Percentiles rank a stretch among this genome's conserved stretches.
These are phyloP conservation scores for Drosophila triauraria DNA, from an alignment of 1,140 invertebrate genomes.

Conservation along the genomic window DNA sequence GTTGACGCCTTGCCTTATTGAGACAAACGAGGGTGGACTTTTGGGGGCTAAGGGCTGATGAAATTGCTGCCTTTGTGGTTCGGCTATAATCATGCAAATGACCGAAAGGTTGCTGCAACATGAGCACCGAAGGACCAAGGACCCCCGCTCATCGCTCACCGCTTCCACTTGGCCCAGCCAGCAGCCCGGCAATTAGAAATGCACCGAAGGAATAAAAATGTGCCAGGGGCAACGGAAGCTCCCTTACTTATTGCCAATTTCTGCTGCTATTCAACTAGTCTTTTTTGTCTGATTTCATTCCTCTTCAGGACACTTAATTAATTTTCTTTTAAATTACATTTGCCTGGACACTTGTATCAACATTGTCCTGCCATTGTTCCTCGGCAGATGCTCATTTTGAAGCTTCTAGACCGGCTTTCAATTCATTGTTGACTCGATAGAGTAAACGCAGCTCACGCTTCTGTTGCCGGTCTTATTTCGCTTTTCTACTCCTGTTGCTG, in stretches of 20 bases:
- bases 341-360: slow-evolving; percentile 67
- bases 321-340: slow-evolving; percentile 75
- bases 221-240: slow-evolving; percentile 15
- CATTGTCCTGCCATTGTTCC: slow-evolving; percentile 38
- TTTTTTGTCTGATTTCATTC: slow-evolving; percentile 7
- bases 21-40: slow-evolving; percentile 57
- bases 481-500: slow-evolving; percentile 9
- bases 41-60: background rate
- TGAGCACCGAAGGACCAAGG: background rate
- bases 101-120: slow-evolving; percentile 37
- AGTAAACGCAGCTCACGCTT: slow-evolving; percentile 47
- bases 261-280: slow-evolving; percentile 6
- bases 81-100: slow-evolving; percentile 57
- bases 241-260: slow-evolving; percentile 34
- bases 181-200: slow-evolving; percentile 68
- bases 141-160: too few species aligned
- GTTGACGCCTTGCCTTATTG: slow-evolving; percentile 70
- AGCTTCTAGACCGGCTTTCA: slow-evolving; percentile 51
- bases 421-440: slow-evolving; percentile 74
- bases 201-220: slow-evolving; percentile 56
- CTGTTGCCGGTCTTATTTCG: slow-evolving; percentile 13
- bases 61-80: slow-evolving; percentile 15
- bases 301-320: slow-evolving; percentile 63
- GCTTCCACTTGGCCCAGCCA: background rate
- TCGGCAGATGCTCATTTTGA: slow-evolving; percentile 58